Evolutionary conservation across 2,797 vertebrate genomes (phyloP).

Genomic region (Danio albolineatus): DNA sequence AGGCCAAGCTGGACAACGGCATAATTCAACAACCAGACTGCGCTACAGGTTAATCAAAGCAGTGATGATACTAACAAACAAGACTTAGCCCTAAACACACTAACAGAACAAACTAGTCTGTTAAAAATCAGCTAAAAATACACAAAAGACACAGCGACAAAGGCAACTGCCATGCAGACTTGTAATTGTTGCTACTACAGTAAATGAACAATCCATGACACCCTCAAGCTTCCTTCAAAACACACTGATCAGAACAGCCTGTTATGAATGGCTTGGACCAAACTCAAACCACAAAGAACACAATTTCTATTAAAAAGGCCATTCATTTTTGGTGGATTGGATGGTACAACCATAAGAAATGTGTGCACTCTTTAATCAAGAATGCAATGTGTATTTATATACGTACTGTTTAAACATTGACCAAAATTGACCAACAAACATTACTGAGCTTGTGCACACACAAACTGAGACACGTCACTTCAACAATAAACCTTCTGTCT

Average conservation of each 20-base stretch:
- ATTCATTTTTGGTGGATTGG: not conserved
- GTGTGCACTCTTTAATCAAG: not conserved
- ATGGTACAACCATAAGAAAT: not conserved
- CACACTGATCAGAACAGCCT: conserved; percentile 25
- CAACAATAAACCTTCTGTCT: not conserved
- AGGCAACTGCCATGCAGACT: conserved; percentile 29
- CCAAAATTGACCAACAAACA: not conserved
- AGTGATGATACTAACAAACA: conserved; percentile 26
- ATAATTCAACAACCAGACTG: not conserved
- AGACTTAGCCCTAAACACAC: not conserved
- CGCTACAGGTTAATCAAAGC: not conserved
- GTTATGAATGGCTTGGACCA: conserved; percentile 43
- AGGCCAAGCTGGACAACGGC: not conserved
- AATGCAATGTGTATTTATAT: not conserved
- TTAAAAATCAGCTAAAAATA: conserved; percentile 8
- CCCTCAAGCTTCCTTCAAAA: not conserved
- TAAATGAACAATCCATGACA: conserved; percentile 22
- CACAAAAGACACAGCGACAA: conserved; percentile 26
- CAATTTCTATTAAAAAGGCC: not conserved
- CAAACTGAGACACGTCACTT: not conserved
- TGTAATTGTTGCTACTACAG: conserved; percentile 6
- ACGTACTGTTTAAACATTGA: not conserved
- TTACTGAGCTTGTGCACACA: not conserved
- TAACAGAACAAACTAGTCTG: conserved; percentile 14
- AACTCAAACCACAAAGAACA: conserved; percentile 23